Evolutionary conservation across 2,888 invertebrate genomes (phyloP).

Genomic region (Lasioglossum calceatum): DNA sequence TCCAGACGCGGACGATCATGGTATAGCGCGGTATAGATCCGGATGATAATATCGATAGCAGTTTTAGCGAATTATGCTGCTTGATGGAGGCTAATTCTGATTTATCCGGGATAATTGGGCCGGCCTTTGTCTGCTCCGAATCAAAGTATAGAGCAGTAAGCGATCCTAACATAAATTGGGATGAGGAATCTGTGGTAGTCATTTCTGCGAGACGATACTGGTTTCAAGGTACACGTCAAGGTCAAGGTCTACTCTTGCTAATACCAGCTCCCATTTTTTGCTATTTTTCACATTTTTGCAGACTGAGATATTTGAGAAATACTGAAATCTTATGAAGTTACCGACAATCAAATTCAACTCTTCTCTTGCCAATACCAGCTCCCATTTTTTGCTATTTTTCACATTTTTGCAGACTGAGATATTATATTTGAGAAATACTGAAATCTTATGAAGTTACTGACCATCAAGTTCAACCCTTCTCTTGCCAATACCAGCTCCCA

Average conservation of each 20-base stretch:
- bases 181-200: neutral
- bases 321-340: too few relatives aligned
- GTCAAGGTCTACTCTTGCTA: too few relatives aligned
- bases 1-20: neutral
- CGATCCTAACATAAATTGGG: neutral
- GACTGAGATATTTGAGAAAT: neutral
- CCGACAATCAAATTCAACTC: too few relatives aligned
- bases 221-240: too few relatives aligned
- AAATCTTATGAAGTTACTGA: too few relatives aligned
- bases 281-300: neutral
- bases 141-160: neutral
- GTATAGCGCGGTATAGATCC: neutral
- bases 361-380: too few relatives aligned
- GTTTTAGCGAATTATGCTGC: neutral
- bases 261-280: neutral
- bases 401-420: too few relatives aligned
- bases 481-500: too few relatives aligned
- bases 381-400: too few relatives aligned
- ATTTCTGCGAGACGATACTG: neutral
- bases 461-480: too few relatives aligned
- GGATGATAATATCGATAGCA: neutral
- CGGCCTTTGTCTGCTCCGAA: too few relatives aligned
- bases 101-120: neutral
- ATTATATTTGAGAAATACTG: too few relatives aligned
- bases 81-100: neutral